These are phyloP conservation scores for Larimichthys polyactis DNA, from an alignment of 2,113 vertebrate genomes.

Conservation along the genomic window DNA sequence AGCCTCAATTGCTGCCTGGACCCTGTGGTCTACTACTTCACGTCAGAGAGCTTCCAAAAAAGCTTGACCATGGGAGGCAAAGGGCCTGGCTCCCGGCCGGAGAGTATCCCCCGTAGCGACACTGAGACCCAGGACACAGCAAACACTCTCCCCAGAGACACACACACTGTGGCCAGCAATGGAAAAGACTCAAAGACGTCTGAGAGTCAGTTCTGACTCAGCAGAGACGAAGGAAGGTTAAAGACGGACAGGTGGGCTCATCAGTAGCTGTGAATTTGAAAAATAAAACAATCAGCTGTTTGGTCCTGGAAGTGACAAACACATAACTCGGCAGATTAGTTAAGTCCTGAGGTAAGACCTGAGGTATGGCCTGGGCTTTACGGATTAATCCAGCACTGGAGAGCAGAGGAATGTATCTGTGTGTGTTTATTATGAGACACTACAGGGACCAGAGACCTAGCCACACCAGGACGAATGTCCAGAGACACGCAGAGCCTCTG, in stretches of 20 bases:
- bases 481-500: conserved; percentile 38
- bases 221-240: conserved; percentile 1
- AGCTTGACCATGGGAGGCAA: conserved; percentile 90
- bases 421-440: conserved; percentile 61
- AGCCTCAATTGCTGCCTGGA: conserved; percentile 97
- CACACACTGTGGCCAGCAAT: conserved; percentile 86
- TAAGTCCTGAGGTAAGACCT: conserved; percentile 74
- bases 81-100: conserved; percentile 84
- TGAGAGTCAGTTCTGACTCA: conserved; percentile 77
- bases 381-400: conserved; percentile 70
- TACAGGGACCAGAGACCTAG: conserved; percentile 47
- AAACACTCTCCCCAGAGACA: conserved; percentile 58
- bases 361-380: conserved; percentile 78
- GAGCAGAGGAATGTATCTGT: conserved; percentile 70
- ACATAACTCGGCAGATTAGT: conserved; percentile 81
- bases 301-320: conserved; percentile 70
- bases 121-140: conserved; percentile 83
- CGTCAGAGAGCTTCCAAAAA: conserved; percentile 97
- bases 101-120: conserved; percentile 88
- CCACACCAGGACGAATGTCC: conserved; percentile 31
- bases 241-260: conserved; percentile 26
- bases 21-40: conserved; percentile 98
- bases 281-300: conserved; percentile 64
- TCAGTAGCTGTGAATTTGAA: conserved; percentile 38
- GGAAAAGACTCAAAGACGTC: conserved; percentile 85